Conservation (phyloP, 2,113 vertebrate genomes). For the Madoqua kirkii region DNA sequence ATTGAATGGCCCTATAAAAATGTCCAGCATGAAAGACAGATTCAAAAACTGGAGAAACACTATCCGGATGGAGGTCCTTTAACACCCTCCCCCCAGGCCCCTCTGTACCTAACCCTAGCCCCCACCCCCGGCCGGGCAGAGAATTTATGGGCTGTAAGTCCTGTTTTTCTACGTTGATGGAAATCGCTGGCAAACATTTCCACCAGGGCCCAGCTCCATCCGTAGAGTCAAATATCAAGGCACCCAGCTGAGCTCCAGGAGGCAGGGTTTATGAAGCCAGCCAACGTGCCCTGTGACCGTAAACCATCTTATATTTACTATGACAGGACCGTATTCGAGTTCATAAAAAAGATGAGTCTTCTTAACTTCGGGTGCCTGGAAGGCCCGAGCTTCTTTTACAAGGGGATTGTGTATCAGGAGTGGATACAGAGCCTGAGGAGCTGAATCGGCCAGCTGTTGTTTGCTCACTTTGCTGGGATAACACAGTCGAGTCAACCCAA, state of each 20-base stretch:
- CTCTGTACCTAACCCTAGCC: neutral
- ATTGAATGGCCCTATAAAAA: conserved; percentile 73
- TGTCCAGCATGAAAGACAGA: conserved; percentile 64
- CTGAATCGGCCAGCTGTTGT: neutral
- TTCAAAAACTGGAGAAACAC: conserved; percentile 66
- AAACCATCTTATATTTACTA: conserved; percentile 53
- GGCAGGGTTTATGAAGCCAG: conserved; percentile 34
- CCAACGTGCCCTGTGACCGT: neutral
- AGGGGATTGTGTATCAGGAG: neutral
- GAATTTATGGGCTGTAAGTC: conserved; percentile 69
- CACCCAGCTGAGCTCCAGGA: conserved; percentile 44
- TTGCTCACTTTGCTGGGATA: neutral
- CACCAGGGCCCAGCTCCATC: conserved; percentile 38
- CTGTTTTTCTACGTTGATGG: conserved; percentile 66
- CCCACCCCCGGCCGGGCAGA: neutral
- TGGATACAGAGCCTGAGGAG: neutral
- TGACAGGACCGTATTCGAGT: conserved; percentile 38
- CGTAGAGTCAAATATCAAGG: conserved; percentile 60
- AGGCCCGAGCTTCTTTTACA: neutral
- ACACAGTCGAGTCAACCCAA: neutral
- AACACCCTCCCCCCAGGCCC: conserved; percentile 28
- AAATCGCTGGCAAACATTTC: conserved; percentile 55
- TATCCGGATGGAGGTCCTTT: conserved; percentile 52
- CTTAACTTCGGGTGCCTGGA: neutral
- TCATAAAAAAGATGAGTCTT: conserved; percentile 48